phyloP scores from a whole-genome alignment of 2,797 vertebrate genomes.

The Capromys pilorides region DNA sequence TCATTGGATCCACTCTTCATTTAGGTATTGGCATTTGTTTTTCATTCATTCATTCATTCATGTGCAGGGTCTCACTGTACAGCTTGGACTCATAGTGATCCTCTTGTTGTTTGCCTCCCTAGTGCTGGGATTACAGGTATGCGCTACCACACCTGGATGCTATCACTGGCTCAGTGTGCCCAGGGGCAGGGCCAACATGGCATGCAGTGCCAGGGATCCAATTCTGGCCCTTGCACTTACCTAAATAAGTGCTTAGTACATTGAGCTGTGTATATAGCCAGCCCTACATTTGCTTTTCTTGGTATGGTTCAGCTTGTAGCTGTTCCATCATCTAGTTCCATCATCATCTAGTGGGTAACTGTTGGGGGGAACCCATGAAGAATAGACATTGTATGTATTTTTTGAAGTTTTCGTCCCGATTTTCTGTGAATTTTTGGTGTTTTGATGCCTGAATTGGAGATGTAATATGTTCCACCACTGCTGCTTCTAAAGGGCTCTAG shows the following conservation, averaged over 20 bases:
- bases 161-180: too few relatives aligned
- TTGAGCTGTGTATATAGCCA: too few relatives aligned
- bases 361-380: background rate
- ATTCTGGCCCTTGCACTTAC: too few relatives aligned
- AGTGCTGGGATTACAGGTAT: too few relatives aligned
- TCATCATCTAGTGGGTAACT: background rate
- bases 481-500: conserved; percentile 15
- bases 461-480: conserved; percentile 12
- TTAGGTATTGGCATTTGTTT: conserved; percentile 24
- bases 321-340: background rate
- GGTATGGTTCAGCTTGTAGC: background rate
- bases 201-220: too few relatives aligned
- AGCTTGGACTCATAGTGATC: too few relatives aligned
- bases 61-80: too few relatives aligned
- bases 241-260: too few relatives aligned
- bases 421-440: conserved; percentile 45
- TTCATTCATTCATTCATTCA: background rate
- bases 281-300: conserved; percentile 30
- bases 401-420: background rate
- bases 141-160: too few relatives aligned
- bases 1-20: conserved; percentile 24
- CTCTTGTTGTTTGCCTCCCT: too few relatives aligned
- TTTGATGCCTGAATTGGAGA: conserved; percentile 18
- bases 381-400: background rate
- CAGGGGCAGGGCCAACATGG: too few relatives aligned